Conservation (phyloP, 2,888 invertebrate species). For the Lapara coniferarum region DNA sequence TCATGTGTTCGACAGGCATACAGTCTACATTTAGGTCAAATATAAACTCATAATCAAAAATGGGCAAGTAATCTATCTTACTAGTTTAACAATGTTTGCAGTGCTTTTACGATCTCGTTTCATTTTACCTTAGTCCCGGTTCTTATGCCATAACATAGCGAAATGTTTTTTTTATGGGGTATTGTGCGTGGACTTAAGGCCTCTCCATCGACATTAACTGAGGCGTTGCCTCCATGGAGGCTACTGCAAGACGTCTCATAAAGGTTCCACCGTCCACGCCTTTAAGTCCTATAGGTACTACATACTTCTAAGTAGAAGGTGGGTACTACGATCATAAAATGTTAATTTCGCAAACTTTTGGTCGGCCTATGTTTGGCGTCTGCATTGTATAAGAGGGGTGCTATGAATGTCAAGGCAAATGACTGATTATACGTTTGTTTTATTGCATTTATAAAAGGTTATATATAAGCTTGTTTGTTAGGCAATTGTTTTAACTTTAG, state of each 20-base stretch:
- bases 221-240: slow-evolving; percentile 26
- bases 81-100: slow-evolving; percentile 38
- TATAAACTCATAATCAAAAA: slow-evolving; percentile 18
- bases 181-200: slow-evolving; percentile 33
- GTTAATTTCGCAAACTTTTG: slow-evolving; percentile 50
- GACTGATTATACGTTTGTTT: slow-evolving; percentile 13
- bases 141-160: slow-evolving; percentile 36
- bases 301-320: background rate
- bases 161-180: slow-evolving; percentile 48
- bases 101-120: slow-evolving; percentile 36
- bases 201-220: slow-evolving; percentile 5
- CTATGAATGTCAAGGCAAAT: slow-evolving; percentile 48
- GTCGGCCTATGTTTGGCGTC: slow-evolving; percentile 28
- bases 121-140: slow-evolving; percentile 34
- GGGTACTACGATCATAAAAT: slow-evolving; percentile 42
- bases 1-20: slow-evolving; percentile 3
- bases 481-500: slow-evolving; percentile 10
- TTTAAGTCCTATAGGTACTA: slow-evolving; percentile 8
- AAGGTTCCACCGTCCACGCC: slow-evolving; percentile 26
- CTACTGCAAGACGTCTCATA: slow-evolving; percentile 31
- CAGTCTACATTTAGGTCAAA: slow-evolving; percentile 25
- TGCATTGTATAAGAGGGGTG: slow-evolving; percentile 20
- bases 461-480: background rate
- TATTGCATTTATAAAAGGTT: background rate
- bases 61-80: slow-evolving; percentile 30